phyloP scores from a whole-genome alignment of 2,888 invertebrate genomes.

The Papilio demoleus region DNA sequence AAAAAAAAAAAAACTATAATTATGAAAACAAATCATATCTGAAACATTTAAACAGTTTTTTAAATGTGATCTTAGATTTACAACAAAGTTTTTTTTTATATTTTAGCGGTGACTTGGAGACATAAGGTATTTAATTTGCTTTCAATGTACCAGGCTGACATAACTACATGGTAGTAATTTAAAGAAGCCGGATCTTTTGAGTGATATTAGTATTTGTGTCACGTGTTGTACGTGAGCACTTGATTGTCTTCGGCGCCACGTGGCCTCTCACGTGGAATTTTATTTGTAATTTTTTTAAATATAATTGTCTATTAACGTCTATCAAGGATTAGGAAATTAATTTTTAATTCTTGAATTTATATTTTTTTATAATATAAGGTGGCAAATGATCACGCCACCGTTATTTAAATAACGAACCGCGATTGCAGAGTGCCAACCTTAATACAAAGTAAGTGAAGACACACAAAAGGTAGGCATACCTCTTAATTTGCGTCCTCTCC shows the following conservation, averaged over 20 bases:
- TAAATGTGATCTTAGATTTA: no score
- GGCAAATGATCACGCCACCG: no score
- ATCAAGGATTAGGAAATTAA: background rate
- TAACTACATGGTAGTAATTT: background rate
- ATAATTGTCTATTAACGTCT: background rate
- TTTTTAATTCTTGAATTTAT: background rate
- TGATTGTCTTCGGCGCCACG: conserved; percentile 12
- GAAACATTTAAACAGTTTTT: no score
- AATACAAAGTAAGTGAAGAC: no score
- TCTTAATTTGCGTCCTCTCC: no score
- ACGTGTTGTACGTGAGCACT: conserved; percentile 15
- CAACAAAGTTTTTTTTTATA: background rate
- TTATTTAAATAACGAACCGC: no score
- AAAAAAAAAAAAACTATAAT: no score
- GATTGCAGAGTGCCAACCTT: no score
- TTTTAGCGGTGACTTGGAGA: background rate
- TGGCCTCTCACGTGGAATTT: conserved; percentile 7
- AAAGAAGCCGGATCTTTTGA: conserved; percentile 25
- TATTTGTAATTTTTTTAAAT: background rate
- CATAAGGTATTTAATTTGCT: background rate
- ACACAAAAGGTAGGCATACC: no score
- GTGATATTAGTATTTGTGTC: conserved; percentile 10
- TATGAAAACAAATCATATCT: no score
- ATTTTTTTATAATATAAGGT: background rate
- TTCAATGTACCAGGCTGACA: conserved; percentile 1